Evolutionary conservation across 2,888 invertebrate genomes (phyloP).

Genomic region (Cephus pygmeus): DNA sequence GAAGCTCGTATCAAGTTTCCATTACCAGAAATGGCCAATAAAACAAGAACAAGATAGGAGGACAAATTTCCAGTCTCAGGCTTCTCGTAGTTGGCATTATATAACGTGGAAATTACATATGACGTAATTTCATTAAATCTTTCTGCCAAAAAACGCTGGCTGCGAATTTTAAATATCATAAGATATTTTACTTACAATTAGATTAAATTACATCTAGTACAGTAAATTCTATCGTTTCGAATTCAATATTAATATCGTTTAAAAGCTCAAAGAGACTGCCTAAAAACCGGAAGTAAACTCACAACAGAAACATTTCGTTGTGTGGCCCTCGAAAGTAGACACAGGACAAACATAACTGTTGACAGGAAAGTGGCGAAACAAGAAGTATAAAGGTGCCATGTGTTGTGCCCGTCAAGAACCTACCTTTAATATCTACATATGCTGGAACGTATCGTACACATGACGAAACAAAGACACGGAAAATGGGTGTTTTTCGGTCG

Average conservation of each 20-base stretch:
- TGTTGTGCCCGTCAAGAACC: not conserved
- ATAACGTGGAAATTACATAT: not conserved
- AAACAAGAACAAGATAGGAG: not conserved
- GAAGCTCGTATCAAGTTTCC: not conserved
- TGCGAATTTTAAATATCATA: not conserved
- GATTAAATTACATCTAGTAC: not conserved
- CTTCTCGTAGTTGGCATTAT: not conserved
- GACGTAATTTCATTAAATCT: not conserved
- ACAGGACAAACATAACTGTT: not conserved
- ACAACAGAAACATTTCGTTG: not conserved
- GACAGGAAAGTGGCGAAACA: not conserved
- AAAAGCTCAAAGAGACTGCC: not conserved
- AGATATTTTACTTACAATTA: not conserved
- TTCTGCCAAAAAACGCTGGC: not conserved
- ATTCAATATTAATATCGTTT: not conserved
- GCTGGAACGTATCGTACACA: not conserved
- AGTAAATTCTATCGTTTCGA: not conserved
- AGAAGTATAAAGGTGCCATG: not conserved
- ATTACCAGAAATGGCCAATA: not conserved
- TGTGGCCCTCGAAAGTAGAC: not conserved
- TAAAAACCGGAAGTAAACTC: not conserved
- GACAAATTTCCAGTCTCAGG: not conserved
- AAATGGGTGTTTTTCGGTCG: conserved; percentile 1
- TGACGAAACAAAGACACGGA: conserved; percentile 4
- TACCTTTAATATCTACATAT: not conserved